Conservation (phyloP, 2,113 vertebrate species). For the Ailurus styani region DNA sequence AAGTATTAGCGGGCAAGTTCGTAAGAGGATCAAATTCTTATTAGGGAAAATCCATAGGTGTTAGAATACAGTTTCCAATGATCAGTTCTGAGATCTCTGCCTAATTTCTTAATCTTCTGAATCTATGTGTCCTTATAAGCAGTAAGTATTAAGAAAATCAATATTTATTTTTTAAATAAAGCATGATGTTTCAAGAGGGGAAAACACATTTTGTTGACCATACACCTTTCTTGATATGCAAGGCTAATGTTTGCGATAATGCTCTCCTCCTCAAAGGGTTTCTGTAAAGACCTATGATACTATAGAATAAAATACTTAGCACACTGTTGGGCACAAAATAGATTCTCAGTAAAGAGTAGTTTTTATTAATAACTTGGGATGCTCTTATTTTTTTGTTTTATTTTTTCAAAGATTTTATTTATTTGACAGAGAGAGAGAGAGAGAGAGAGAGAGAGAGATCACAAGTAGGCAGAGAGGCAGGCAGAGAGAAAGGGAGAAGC, state of each 20-base stretch:
- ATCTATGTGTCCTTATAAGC: not conserved
- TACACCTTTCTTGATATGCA: not conserved
- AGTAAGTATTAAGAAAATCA: constrained; percentile 3
- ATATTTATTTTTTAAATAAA: constrained; percentile 45
- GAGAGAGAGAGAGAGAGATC: no score
- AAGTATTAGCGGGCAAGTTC: not conserved
- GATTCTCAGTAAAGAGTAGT: not conserved
- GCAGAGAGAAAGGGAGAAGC: no score
- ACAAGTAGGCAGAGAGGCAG: no score
- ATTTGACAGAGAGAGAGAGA: no score
- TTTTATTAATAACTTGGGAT: not conserved
- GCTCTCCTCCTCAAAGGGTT: not conserved
- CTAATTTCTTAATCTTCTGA: constrained; percentile 19
- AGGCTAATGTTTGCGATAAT: not conserved
- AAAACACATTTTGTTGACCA: not conserved
- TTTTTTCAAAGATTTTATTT: no score
- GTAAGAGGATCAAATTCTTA: not conserved
- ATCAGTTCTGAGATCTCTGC: not conserved
- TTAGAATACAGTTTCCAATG: not conserved
- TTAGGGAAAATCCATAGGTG: not conserved
- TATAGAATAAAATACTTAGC: not conserved
- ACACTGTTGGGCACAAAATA: not conserved
- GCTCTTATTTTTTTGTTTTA: no score
- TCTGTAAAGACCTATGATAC: not conserved
- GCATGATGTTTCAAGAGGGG: not conserved